phyloP scores from a whole-genome alignment of 2,888 invertebrate genomes.

The Tetrapedia diversipes region DNA sequence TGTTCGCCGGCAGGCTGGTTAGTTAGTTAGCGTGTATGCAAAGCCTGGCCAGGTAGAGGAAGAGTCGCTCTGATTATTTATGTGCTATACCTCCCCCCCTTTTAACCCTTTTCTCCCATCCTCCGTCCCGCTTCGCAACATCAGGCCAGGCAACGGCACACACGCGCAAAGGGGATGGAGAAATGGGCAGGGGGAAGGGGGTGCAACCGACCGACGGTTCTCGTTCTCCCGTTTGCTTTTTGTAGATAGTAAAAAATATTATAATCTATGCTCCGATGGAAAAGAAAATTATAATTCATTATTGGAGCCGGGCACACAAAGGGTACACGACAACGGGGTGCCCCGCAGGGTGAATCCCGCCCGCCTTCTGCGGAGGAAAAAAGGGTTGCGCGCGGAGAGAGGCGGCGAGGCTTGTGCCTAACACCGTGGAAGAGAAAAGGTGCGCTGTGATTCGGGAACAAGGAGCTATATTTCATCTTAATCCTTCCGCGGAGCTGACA shows the following conservation, averaged over 20 bases:
- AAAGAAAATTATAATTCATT: constrained; percentile 82
- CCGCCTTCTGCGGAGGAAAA: constrained; percentile 74
- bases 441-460: constrained; percentile 37
- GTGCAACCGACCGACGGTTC: constrained; percentile 38
- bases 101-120: constrained; percentile 62
- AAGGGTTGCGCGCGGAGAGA: constrained; percentile 76
- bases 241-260: constrained; percentile 82
- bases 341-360: constrained; percentile 78
- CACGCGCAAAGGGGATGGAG: constrained; percentile 19
- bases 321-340: constrained; percentile 75
- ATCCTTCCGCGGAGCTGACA: constrained; percentile 21
- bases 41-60: constrained; percentile 73
- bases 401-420: constrained; percentile 60
- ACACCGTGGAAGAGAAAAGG: constrained; percentile 31
- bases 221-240: constrained; percentile 68
- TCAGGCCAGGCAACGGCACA: constrained; percentile 26
- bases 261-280: constrained; percentile 82
- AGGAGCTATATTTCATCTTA: constrained; percentile 63
- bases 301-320: constrained; percentile 75
- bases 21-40: constrained; percentile 76
- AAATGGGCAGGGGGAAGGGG: too few relatives aligned
- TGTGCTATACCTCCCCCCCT: constrained; percentile 65
- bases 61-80: constrained; percentile 75
- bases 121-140: constrained; percentile 7
- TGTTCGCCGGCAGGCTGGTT: constrained; percentile 66